Conservation (phyloP, 2,797 vertebrate genomes). For the Gouania willdenowi region DNA sequence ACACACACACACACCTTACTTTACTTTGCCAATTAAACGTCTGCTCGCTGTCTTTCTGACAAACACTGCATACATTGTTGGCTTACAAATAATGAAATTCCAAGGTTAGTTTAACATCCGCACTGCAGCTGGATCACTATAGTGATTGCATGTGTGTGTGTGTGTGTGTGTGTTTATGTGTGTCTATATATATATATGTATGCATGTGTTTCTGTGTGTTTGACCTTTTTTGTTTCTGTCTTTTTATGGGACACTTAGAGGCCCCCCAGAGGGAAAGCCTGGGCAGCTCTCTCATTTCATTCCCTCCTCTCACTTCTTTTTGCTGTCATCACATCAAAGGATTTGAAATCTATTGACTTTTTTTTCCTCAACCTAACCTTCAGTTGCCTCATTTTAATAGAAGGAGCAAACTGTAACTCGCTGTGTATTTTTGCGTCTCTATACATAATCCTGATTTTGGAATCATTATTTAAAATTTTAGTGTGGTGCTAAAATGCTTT, state of each 20-base stretch:
- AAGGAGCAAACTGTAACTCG: slow-evolving; percentile 5
- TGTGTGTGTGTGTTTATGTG: neutral
- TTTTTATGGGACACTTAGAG: slow-evolving; percentile 37
- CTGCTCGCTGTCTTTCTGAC: slow-evolving; percentile 34
- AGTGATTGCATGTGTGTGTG: slow-evolving; percentile 24
- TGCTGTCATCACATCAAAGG: slow-evolving; percentile 15
- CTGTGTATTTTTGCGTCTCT: too few relatives aligned
- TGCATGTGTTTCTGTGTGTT: neutral
- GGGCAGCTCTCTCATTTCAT: neutral
- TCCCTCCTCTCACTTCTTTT: slow-evolving; percentile 6
- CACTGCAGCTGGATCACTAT: slow-evolving; percentile 22
- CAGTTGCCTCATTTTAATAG: slow-evolving; percentile 9
- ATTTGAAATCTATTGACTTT: slow-evolving; percentile 27
- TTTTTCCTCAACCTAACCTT: slow-evolving; percentile 14
- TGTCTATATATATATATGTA: slow-evolving; percentile 16
- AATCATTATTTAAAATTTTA: neutral
- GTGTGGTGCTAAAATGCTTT: slow-evolving; percentile 12
- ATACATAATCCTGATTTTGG: too few relatives aligned
- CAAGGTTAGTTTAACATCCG: slow-evolving; percentile 39
- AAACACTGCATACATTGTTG: slow-evolving; percentile 25
- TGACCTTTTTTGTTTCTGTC: slow-evolving; percentile 35
- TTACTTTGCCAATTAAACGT: slow-evolving; percentile 23
- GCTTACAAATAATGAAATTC: slow-evolving; percentile 39
- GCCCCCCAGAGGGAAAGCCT: slow-evolving; percentile 6
- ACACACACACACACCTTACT: too few relatives aligned